Evolutionary conservation across 2,888 invertebrate genomes (phyloP), one percentile per base, ranked within the genome.

Genomic region (Smittia aterrima): DNA sequence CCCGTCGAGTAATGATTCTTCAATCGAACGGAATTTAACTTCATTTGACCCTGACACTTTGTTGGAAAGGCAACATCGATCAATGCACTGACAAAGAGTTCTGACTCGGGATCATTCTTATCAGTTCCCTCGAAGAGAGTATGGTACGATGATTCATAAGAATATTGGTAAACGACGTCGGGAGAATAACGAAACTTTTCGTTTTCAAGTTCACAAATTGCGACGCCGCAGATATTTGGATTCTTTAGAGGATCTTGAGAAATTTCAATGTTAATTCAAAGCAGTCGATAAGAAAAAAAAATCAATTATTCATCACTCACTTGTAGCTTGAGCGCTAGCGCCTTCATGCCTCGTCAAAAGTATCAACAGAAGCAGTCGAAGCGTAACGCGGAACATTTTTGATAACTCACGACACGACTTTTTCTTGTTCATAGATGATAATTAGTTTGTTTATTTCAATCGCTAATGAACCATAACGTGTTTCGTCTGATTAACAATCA

Each of bases 51-150:
- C 79, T 93, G 92, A 79, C 92, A 93, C 7, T 87, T 85, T 72
- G 88, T 87, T 18, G 88, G 85, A 78, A 92, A 92, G 76, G 88
- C 86, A 66, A 93, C 78, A 64, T 84, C 84, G 4, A 84, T 78
- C 75, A 84, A 81, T 62, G 89, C 86, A 77, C 86, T 86, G 13
- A 92, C 82, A 78, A 87, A 85, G 41, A 93, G 81, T 20, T 87
- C 88, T 0, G 92, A 92, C 22, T 87, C 88, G 0, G 92, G 92
- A 62, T 88, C 87, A 77, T 91, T 91, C 78, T 87, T 87, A 77
- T 89, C 90, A 1, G 89, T 89, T 0, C 90, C 90, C 75, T 85
- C 84, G 78, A 91, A 91, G 78, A 89, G 87, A 0, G 90, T 89
- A 75, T 86, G 88, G n/a, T 92, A 86, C 78, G 90, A 87, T 7